Base-by-base conservation (phyloP, 2,113 vertebrate species). In the Ciconia maguari region DNA sequence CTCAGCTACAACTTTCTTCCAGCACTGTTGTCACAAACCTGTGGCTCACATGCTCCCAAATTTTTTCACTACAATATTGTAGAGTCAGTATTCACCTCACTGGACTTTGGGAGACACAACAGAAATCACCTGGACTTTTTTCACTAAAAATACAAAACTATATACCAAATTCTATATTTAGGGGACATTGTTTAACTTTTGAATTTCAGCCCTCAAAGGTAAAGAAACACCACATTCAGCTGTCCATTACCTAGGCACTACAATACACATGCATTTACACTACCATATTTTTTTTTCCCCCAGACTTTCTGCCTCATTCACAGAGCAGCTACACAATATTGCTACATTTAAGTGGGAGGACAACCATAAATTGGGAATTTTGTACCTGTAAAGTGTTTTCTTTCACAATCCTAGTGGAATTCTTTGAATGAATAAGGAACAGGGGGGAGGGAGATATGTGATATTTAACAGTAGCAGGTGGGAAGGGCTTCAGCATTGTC, bases 21-120 rank as follows among this genome's bases (percentile, higher is more conserved):
- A 41, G 7, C 3, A 19, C 22, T 60, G 11, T 10, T 68, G 34
- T 70, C 26, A 46, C 32, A 83, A 66, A 48, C 10, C n/a, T 3
- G 4, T 58, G 30, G 10, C 9, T 95, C 46, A 20, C 20, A 11
- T 8, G 9, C 0, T 26, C 4, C 2, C 5, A 2, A 3, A 1
- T 55, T 41, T 76, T 83, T 84, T 61, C 29, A 18, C 24, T 41
- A 1, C 14, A 64, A 11, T 36, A 24, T 38, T 75, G 38, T 21
- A 58, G 29, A 75, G 5, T 12, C 3, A 1, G 12, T 9, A 8
- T 62, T 87, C 60, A 58, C 27, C 19, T 84, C 36, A 38, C 21
- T 14, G 30, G 16, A 51, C 46, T 75, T 55, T 3, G 18, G 10
- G 17, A 84, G 48, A 52, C 5, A 44, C 13, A 89, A 30, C 1